Evolutionary conservation across 2,888 invertebrate genomes (phyloP).

Genomic region (Schizaphis graminum): DNA sequence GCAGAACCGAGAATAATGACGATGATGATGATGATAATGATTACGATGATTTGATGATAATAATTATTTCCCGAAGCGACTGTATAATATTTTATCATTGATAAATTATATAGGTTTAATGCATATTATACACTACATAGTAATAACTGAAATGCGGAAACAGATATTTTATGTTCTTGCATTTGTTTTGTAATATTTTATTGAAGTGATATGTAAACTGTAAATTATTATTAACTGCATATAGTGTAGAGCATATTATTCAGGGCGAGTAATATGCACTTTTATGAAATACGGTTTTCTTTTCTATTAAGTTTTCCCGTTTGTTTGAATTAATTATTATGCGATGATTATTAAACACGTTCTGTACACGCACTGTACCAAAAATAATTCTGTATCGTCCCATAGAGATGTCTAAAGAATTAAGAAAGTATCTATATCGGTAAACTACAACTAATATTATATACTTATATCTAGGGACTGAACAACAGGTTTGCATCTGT

Average conservation of each 20-base stretch:
- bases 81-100: conserved; percentile 13
- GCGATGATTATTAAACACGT: background rate
- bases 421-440: conserved; percentile 16
- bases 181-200: background rate
- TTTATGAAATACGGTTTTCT: background rate
- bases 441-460: background rate
- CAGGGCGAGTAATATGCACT: too few relatives aligned
- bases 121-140: background rate
- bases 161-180: background rate
- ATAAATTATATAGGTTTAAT: background rate
- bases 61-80: background rate
- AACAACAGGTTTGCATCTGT: conserved; percentile 13
- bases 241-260: too few relatives aligned
- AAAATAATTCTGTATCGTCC: background rate
- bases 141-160: background rate
- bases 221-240: background rate
- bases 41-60: background rate
- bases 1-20: background rate
- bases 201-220: background rate
- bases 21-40: background rate
- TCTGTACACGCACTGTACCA: background rate
- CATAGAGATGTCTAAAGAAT: background rate
- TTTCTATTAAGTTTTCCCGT: background rate
- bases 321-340: background rate
- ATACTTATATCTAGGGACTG: background rate